phyloP scores from a whole-genome alignment of 2,113 vertebrate genomes.

The Noturus placidus region DNA sequence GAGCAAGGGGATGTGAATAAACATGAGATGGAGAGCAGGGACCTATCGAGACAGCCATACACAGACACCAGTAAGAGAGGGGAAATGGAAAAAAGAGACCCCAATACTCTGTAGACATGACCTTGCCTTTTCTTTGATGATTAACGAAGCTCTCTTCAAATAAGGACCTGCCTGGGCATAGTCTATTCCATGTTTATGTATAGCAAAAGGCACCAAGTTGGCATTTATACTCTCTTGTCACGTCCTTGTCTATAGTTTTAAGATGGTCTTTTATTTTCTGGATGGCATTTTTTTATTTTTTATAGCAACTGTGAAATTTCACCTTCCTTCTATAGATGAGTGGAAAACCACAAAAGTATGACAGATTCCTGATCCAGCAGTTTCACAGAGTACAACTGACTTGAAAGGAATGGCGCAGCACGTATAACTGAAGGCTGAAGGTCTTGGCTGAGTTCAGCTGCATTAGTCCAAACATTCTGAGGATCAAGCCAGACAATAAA shows the following conservation, averaged over 20 bases:
- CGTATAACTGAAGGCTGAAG: background rate
- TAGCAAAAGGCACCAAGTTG: constrained; percentile 50
- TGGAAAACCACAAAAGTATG: background rate
- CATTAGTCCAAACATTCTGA: background rate
- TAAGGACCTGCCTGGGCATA: constrained; percentile 49
- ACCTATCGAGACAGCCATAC: constrained; percentile 13
- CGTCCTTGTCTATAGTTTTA: constrained; percentile 62
- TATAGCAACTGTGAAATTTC: constrained; percentile 74
- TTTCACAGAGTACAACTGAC: background rate
- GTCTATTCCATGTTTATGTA: constrained; percentile 68
- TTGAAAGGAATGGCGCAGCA: background rate
- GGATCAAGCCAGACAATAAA: background rate
- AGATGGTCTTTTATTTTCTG: constrained; percentile 58
- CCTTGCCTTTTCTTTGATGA: constrained; percentile 63
- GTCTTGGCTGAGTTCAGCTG: background rate
- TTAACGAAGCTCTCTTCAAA: constrained; percentile 61
- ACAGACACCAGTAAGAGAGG: constrained; percentile 17
- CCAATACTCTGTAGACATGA: constrained; percentile 59
- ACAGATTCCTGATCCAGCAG: background rate
- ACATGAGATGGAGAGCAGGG: constrained; percentile 51
- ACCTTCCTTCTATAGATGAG: constrained; percentile 66
- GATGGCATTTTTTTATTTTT: constrained; percentile 63
- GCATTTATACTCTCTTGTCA: constrained; percentile 67
- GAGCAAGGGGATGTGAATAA: constrained; percentile 53
- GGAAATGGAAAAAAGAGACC: constrained; percentile 21